Evolutionary conservation across 2,113 vertebrate genomes (phyloP), one percentile per base, ranked within the genome.

Genomic region (Triplophysa rosa): DNA sequence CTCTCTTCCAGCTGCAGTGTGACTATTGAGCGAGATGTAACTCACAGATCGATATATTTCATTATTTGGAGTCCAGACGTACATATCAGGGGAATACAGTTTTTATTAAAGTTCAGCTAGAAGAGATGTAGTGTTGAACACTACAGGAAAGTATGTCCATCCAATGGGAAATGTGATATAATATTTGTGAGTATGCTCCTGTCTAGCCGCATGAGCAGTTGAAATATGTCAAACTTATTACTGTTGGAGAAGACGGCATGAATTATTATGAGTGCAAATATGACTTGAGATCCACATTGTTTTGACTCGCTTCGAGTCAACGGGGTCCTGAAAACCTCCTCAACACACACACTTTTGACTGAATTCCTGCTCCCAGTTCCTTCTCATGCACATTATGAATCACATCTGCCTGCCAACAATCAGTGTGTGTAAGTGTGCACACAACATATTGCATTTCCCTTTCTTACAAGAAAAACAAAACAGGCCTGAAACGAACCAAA

Each of bases 41-140:
- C 91, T 87, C 86, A 86, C 87, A 87, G 87, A 92, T 92, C 91
- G 89, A 92, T 93, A 91, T 88, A 90, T 93, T 93, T 92, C 90
- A 93, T 92, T 92, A 92, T 92, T 91, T 90, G 87, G 86, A 83
- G 86, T 84, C 86, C 86, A 90, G 89, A 86, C 84, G 49, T 79
- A 83, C 83, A 86, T 82, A 87, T 83, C 82, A 85, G 81, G 90
- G 86, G 89, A 90, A 91, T 90, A 90, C 85, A 85, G 89, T 91
- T 90, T 92, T 92, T 91, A 93, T 93, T 91, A 90, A 92, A 92
- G 89, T 91, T 92, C 88, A 90, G 81, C 72, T 84, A 86, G 79
- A 69, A 75, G 72, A 86, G 79, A 77, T 85, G 85, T 86, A 84
- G 84, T 80, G 66, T 70, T 88, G 77, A 87, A 84, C 79, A 78